Conservation (phyloP, 2,113 vertebrate species). For the Coracopsis vasa region DNA sequence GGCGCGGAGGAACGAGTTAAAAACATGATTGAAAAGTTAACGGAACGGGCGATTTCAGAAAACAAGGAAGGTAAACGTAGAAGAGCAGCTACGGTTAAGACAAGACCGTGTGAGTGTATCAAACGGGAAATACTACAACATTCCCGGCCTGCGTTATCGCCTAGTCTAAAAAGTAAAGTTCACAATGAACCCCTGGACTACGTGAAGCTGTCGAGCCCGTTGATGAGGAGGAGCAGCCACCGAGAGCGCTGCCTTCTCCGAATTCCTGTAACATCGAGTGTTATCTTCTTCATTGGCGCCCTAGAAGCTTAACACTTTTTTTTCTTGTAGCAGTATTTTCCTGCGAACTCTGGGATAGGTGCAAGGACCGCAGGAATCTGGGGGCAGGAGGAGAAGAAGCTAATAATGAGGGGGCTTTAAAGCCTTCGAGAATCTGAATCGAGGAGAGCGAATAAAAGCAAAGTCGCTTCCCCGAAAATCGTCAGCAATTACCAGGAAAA, state of each 20-base stretch:
- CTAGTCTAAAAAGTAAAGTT: background rate
- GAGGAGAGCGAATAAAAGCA: background rate
- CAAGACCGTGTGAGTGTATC: background rate
- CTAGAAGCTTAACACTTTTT: background rate
- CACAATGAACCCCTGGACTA: background rate
- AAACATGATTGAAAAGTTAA: background rate
- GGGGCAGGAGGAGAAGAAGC: background rate
- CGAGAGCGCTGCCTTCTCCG: background rate
- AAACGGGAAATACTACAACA: background rate
- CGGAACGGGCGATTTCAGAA: background rate
- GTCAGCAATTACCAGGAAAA: background rate
- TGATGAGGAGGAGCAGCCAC: background rate
- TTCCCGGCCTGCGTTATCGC: background rate
- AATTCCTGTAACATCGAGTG: background rate
- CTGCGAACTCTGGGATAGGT: background rate
- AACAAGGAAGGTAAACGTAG: fast-evolving
- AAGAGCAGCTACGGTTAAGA: background rate
- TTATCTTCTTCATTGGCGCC: background rate
- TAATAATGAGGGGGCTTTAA: background rate
- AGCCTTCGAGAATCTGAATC: background rate
- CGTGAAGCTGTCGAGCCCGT: background rate
- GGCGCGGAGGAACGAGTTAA: background rate
- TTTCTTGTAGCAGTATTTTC: background rate
- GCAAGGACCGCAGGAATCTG: background rate
- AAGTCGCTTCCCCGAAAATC: background rate